phyloP scores from a whole-genome alignment of 2,113 vertebrate genomes.

The Eulemur rufifrons region DNA sequence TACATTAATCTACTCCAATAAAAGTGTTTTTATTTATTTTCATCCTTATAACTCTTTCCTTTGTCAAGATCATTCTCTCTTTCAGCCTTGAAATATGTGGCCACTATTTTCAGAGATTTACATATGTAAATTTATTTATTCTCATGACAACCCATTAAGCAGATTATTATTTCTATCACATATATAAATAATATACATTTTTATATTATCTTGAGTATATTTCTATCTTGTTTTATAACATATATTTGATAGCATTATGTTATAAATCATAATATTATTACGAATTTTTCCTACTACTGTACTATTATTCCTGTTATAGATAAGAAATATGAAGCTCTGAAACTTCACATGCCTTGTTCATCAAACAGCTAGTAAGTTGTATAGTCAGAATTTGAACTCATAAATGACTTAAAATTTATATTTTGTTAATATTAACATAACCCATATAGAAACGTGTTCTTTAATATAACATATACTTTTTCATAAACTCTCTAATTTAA shows the following conservation, averaged over 20 bases:
- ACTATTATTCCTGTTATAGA: background rate
- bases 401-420: background rate
- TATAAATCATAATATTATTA: background rate
- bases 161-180: background rate
- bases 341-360: background rate
- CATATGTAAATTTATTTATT: background rate
- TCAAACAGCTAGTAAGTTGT: background rate
- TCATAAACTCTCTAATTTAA: background rate
- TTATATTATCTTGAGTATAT: background rate
- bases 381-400: background rate
- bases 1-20: background rate
- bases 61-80: background rate
- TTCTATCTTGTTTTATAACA: background rate
- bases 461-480: background rate
- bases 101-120: background rate
- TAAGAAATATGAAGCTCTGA: background rate
- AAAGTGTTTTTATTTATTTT: background rate
- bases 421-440: background rate
- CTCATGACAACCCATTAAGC: background rate
- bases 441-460: background rate
- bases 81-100: background rate
- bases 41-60: background rate
- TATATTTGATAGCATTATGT: background rate
- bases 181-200: background rate
- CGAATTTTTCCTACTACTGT: background rate